These are phyloP conservation scores for Tragelaphus buxtoni DNA, from an alignment of 2,113 vertebrate species.

Conservation along the genomic window DNA sequence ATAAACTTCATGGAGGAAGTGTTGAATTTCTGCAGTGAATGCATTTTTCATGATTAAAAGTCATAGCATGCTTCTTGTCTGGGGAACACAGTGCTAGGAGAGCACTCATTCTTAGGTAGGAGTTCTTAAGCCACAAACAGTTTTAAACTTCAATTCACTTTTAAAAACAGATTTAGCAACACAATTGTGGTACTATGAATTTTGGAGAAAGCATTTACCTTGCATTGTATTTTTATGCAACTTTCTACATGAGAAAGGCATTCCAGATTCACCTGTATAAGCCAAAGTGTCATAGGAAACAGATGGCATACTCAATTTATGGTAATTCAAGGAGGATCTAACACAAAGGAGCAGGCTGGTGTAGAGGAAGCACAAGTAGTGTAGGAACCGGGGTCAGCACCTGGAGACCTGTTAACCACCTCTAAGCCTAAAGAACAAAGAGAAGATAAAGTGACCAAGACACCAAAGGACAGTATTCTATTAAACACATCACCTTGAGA, in stretches of 20 bases:
- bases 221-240: background rate
- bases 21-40: slow-evolving; percentile 31
- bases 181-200: background rate
- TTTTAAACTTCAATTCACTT: slow-evolving; percentile 55
- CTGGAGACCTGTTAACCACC: background rate
- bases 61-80: background rate
- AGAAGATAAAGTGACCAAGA: background rate
- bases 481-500: background rate
- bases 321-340: background rate
- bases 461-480: background rate
- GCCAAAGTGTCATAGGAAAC: background rate
- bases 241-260: background rate
- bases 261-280: background rate
- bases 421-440: background rate
- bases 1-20: slow-evolving; percentile 18
- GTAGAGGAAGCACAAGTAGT: background rate
- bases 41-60: slow-evolving; percentile 50
- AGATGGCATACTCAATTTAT: background rate
- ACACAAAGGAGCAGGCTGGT: background rate
- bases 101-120: slow-evolving; percentile 26
- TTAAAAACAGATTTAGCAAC: slow-evolving; percentile 1
- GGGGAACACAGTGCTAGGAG: slow-evolving; percentile 1
- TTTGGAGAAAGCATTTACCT: background rate
- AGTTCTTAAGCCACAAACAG: slow-evolving; percentile 18
- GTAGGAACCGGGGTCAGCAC: background rate